Evolutionary conservation across 2,888 invertebrate genomes (phyloP).

Genomic region (Lumbricus terrestris): DNA sequence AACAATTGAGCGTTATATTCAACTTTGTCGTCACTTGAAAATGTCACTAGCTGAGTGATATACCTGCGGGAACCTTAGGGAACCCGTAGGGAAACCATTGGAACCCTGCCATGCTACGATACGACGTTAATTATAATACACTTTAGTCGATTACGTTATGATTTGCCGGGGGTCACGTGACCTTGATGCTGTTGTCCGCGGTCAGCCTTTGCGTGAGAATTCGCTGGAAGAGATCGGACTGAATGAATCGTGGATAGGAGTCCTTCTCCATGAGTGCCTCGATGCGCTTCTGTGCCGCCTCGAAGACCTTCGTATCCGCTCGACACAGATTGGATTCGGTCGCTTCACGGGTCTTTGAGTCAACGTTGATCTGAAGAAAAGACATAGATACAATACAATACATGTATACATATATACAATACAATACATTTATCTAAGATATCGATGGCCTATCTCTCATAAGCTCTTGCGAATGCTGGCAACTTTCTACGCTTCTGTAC

Average conservation of each 20-base stretch:
- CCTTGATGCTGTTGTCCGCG: background rate
- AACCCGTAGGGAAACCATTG: too few species aligned
- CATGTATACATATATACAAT: background rate
- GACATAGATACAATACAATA: too few species aligned
- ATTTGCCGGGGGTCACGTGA: slow-evolving; percentile 18
- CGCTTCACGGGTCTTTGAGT: slow-evolving; percentile 61
- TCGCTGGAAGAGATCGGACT: slow-evolving; percentile 62
- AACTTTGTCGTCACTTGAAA: background rate
- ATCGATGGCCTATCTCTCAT: too few species aligned
- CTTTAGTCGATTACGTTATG: background rate
- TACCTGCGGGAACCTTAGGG: background rate
- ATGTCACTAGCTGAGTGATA: background rate
- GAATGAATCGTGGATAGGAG: slow-evolving; percentile 64
- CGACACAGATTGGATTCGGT: slow-evolving; percentile 54
- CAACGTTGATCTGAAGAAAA: slow-evolving; percentile 62
- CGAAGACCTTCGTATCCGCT: slow-evolving; percentile 62
- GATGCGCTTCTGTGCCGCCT: slow-evolving; percentile 63
- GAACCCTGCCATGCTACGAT: background rate
- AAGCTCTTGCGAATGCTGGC: too few species aligned
- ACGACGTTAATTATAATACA: background rate
- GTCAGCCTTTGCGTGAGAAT: slow-evolving; percentile 41
- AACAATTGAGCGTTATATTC: background rate
- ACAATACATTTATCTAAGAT: too few species aligned
- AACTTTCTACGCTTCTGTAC: too few species aligned
- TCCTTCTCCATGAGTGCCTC: slow-evolving; percentile 65